A percentile compares a stretch with the other conserved stretches of the same genome.
These are phyloP conservation scores for Perizoma affinitatum DNA, from an alignment of 2,888 invertebrate species.

Conservation along the genomic window DNA sequence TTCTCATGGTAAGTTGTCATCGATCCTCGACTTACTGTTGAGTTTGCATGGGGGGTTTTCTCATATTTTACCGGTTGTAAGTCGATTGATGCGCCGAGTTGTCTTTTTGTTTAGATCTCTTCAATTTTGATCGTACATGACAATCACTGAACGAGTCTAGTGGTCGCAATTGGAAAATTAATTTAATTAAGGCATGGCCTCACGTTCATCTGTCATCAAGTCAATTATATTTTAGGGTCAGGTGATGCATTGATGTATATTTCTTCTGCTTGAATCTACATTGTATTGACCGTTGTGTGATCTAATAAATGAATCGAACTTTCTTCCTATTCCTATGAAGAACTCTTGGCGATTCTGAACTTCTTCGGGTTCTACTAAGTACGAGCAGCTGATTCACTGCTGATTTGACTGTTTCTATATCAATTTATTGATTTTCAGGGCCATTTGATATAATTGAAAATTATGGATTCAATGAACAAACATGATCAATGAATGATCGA, in stretches of 20 bases:
- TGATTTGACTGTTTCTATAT: constrained; percentile 6
- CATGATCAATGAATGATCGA: neutral
- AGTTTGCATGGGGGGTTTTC: constrained; percentile 59
- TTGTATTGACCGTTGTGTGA: constrained; percentile 18
- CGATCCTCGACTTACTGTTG: constrained; percentile 56
- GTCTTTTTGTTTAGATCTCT: constrained; percentile 46
- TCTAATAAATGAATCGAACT: constrained; percentile 5
- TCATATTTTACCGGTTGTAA: constrained; percentile 39
- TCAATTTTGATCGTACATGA: constrained; percentile 38
- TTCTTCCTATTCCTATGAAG: constrained; percentile 8
- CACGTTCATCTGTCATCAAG: constrained; percentile 24
- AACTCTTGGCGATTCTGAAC: constrained; percentile 7
- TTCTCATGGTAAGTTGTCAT: constrained; percentile 62
- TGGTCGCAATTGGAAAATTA: constrained; percentile 25
- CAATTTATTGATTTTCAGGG: constrained; percentile 22
- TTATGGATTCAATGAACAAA: constrained; percentile 11
- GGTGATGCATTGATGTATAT: constrained; percentile 23
- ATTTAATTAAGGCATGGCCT: constrained; percentile 11
- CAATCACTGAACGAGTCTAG: constrained; percentile 33
- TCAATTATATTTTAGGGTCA: constrained; percentile 45
- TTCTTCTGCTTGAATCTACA: neutral
- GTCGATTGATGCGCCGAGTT: constrained; percentile 40
- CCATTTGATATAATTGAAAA: constrained; percentile 8
- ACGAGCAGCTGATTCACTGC: constrained; percentile 1
- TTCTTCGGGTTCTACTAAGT: constrained; percentile 5